A percentile compares a stretch with the other conserved stretches of the same genome.
Conservation (phyloP, 2,113 vertebrate genomes). For the Grantiella picta region DNA sequence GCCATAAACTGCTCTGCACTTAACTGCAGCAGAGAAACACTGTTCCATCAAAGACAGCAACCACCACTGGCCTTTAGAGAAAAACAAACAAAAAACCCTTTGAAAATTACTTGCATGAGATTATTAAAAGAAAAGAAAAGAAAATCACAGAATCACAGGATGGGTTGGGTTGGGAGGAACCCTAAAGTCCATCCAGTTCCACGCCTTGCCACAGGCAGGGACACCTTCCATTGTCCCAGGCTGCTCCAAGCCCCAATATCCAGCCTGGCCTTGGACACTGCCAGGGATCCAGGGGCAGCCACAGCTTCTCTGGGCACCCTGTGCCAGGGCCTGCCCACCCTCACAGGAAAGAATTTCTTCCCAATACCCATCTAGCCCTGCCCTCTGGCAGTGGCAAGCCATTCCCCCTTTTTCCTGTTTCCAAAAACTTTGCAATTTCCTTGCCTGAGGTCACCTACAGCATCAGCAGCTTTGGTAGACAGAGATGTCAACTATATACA, state of each 20-base stretch:
- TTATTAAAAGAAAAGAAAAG: neutral
- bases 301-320: neutral
- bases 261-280: neutral
- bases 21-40: neutral
- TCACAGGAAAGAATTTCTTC: fast-evolving
- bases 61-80: neutral
- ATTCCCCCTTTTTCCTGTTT: neutral
- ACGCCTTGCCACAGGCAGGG: neutral
- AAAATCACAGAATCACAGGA: neutral
- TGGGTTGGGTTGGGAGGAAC: neutral
- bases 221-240: neutral
- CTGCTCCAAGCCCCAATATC: neutral
- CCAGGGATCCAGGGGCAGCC: neutral
- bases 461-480: neutral
- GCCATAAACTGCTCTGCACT: neutral
- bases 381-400: neutral
- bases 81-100: neutral
- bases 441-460: neutral
- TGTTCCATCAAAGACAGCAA: neutral
- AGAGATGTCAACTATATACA: neutral
- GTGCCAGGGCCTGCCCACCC: neutral
- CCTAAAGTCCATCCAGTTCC: neutral
- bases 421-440: neutral
- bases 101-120: neutral
- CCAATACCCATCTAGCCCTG: fast-evolving